Conservation (phyloP, 37 sponge, comb jelly and placozoan species). For the Halisarca cf. caerulea region DNA sequence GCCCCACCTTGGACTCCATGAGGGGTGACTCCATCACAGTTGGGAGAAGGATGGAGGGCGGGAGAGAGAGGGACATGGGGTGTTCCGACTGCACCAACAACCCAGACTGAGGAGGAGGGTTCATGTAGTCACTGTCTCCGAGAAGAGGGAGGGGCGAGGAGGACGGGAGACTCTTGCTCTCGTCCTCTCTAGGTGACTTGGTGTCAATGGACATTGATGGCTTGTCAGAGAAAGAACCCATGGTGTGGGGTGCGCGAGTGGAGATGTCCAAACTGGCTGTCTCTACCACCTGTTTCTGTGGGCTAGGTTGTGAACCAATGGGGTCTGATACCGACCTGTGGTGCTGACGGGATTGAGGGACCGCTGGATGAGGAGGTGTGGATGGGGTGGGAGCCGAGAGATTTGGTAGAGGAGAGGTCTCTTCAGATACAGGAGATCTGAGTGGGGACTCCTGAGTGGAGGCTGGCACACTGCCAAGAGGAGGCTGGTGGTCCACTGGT, state of each 20-base stretch:
- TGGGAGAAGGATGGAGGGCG: neutral
- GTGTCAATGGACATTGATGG: no score
- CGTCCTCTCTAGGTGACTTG: neutral
- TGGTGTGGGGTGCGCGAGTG: neutral
- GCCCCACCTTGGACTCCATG: slow-evolving; percentile 7
- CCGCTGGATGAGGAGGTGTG: neutral
- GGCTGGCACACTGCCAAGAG: neutral
- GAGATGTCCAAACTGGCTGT: neutral
- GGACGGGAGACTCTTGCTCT: neutral
- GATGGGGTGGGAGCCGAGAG: neutral
- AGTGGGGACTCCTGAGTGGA: neutral
- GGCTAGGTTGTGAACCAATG: neutral
- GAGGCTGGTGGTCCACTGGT: neutral
- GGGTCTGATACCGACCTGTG: slow-evolving; percentile 20
- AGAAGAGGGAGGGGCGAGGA: slow-evolving; percentile 2
- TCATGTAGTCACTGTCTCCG: neutral
- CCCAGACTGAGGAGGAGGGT: neutral
- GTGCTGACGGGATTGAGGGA: neutral
- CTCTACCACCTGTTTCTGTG: neutral
- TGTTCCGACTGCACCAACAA: no score
- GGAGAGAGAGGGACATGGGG: neutral
- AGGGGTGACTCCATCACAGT: neutral
- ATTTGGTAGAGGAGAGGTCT: neutral
- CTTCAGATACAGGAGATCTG: neutral
- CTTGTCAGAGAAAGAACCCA: neutral